Evolutionary conservation across 2,113 vertebrate species (phyloP).

Genomic region (Chelonoidis abingdonii): DNA sequence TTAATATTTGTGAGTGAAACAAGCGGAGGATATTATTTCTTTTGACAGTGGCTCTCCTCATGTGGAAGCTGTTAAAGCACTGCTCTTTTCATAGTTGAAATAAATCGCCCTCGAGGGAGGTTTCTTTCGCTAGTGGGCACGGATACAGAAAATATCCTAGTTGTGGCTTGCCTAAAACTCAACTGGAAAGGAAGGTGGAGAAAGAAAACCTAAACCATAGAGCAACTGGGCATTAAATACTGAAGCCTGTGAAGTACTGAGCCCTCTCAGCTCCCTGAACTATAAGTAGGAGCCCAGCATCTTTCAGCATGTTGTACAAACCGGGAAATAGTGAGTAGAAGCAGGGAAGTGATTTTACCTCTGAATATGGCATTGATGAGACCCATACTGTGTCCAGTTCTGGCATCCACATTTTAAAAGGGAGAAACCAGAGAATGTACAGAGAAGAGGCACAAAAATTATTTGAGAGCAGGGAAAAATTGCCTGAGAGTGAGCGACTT

Average conservation of each 20-base stretch:
- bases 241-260: neutral
- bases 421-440: neutral
- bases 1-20: neutral
- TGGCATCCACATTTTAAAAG: neutral
- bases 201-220: neutral
- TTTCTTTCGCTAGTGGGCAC: neutral
- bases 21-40: neutral
- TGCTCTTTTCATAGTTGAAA: neutral
- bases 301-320: neutral
- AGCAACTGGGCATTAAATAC: neutral
- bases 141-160: neutral
- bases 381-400: neutral
- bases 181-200: neutral
- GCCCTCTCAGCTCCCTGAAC: neutral
- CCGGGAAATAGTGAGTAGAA: neutral
- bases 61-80: neutral
- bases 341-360: neutral
- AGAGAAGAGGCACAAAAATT: neutral
- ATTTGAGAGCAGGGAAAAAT: neutral
- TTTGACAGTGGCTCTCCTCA: neutral
- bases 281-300: neutral
- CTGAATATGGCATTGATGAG: neutral
- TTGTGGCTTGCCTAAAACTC: neutral
- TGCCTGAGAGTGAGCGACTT: neutral
- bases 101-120: neutral